These are phyloP conservation scores for Ethmia dodecea DNA, from an alignment of 2,888 invertebrate genomes.

Conservation along the genomic window DNA sequence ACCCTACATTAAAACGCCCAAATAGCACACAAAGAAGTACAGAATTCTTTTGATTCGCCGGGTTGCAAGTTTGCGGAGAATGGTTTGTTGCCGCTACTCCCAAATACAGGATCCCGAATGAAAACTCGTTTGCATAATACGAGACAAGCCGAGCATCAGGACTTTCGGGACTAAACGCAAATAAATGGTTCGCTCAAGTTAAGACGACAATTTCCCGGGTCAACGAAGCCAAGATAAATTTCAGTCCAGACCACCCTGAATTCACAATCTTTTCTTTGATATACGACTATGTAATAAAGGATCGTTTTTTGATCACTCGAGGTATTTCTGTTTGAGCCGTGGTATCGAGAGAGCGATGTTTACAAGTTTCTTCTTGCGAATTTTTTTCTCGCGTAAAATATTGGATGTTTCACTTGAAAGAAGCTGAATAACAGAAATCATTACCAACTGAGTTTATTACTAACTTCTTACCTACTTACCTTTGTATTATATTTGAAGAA, in stretches of 20 bases:
- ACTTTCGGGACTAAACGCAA: conserved; percentile 51
- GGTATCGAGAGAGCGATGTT: too few relatives aligned
- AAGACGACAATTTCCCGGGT: conserved; percentile 66
- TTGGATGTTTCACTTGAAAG: too few relatives aligned
- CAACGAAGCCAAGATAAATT: conserved; percentile 57
- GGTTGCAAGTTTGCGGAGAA: conserved; percentile 34
- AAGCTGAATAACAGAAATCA: too few relatives aligned
- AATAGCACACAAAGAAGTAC: too few relatives aligned
- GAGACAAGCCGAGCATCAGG: conserved; percentile 53
- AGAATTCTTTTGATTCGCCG: conserved; percentile 34
- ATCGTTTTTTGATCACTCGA: neutral
- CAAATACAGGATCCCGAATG: conserved; percentile 39
- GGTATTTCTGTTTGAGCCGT: too few relatives aligned
- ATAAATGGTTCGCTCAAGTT: conserved; percentile 62
- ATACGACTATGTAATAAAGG: conserved; percentile 11
- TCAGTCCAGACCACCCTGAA: conserved; percentile 45
- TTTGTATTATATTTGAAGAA: too few relatives aligned
- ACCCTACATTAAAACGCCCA: too few relatives aligned
- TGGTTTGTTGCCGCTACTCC: conserved; percentile 24
- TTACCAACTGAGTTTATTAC: too few relatives aligned
- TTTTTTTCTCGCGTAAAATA: too few relatives aligned
- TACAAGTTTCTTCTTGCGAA: too few relatives aligned
- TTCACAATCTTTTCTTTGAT: conserved; percentile 44
- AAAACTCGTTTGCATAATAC: conserved; percentile 64
- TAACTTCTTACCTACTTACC: too few relatives aligned